Conservation (phyloP, 2,888 invertebrate species). For the Heliconius erato region DNA sequence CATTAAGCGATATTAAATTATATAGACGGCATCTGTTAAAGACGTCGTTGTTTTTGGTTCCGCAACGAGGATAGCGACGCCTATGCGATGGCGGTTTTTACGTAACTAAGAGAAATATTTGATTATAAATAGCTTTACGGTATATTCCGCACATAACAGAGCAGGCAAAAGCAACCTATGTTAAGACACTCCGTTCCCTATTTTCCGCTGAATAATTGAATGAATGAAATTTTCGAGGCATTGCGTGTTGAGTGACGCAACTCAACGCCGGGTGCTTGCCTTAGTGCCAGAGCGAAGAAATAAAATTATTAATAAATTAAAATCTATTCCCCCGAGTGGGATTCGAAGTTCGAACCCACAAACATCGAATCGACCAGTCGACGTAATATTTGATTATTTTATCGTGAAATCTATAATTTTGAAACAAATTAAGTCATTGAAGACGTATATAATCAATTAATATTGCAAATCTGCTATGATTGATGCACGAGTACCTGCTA, state of each 20-base stretch:
- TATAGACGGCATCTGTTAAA: slow-evolving; percentile 41
- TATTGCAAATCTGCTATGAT: not conserved
- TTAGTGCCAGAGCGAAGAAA: no score
- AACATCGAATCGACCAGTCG: no score
- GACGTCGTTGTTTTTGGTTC: slow-evolving; percentile 34
- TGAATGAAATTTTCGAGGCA: no score
- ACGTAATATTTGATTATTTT: not conserved
- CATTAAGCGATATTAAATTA: slow-evolving; percentile 49
- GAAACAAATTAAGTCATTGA: not conserved
- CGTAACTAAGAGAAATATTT: slow-evolving; percentile 6
- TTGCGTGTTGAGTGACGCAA: no score
- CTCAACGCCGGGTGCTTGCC: no score
- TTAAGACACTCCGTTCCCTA: no score
- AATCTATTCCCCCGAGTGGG: no score
- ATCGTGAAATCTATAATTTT: slow-evolving; percentile 11
- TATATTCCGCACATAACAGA: no score
- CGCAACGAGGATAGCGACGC: slow-evolving; percentile 17
- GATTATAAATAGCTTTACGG: not conserved
- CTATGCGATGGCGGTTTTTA: not conserved
- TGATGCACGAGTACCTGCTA: not conserved
- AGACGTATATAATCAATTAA: slow-evolving; percentile 7
- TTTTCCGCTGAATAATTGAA: no score
- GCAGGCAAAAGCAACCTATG: no score
- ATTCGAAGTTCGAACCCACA: no score
- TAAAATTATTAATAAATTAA: no score